These are phyloP conservation scores for Holothuria leucospilota DNA, from an alignment of 53 echinoderm and acorn worm species.

Conservation along the genomic window DNA sequence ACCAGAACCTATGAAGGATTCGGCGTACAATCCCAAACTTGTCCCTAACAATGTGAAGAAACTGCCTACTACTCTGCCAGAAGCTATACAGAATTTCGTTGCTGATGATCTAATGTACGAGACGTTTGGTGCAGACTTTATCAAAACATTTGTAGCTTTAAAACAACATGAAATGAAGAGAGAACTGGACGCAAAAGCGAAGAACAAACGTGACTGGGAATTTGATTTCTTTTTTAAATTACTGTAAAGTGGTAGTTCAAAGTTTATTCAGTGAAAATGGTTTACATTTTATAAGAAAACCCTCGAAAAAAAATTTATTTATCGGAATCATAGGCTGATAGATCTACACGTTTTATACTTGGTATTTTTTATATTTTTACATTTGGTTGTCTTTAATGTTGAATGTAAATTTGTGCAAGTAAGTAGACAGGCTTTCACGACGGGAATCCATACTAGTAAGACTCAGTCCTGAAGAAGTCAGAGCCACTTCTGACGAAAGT, in stretches of 20 bases:
- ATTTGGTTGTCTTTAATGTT: too few species aligned
- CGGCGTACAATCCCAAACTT: slow-evolving; percentile 54
- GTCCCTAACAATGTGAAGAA: slow-evolving; percentile 50
- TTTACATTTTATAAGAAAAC: too few species aligned
- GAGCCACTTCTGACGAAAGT: too few species aligned
- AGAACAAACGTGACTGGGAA: slow-evolving; percentile 53
- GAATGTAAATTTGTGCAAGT: too few species aligned
- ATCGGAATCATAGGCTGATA: too few species aligned
- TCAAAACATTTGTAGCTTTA: slow-evolving; percentile 62
- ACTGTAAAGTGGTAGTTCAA: slow-evolving; percentile 2
- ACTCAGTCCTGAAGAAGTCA: too few species aligned
- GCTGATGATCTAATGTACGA: slow-evolving; percentile 67
- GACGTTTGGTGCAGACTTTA: slow-evolving; percentile 78
- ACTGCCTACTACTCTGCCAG: slow-evolving; percentile 61
- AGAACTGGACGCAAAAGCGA: slow-evolving; percentile 55
- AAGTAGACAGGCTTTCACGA: too few species aligned
- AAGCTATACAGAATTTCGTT: slow-evolving; percentile 65
- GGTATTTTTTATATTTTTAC: too few species aligned
- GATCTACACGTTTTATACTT: too few species aligned
- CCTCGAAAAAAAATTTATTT: too few species aligned
- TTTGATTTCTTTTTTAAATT: slow-evolving; percentile 56
- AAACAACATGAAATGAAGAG: slow-evolving; percentile 58
- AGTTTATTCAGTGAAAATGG: background rate
- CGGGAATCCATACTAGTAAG: too few species aligned
- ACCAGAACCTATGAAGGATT: slow-evolving; percentile 40